phyloP scores from a whole-genome alignment of 2,113 vertebrate species.

The Tympanuchus pallidicinctus region DNA sequence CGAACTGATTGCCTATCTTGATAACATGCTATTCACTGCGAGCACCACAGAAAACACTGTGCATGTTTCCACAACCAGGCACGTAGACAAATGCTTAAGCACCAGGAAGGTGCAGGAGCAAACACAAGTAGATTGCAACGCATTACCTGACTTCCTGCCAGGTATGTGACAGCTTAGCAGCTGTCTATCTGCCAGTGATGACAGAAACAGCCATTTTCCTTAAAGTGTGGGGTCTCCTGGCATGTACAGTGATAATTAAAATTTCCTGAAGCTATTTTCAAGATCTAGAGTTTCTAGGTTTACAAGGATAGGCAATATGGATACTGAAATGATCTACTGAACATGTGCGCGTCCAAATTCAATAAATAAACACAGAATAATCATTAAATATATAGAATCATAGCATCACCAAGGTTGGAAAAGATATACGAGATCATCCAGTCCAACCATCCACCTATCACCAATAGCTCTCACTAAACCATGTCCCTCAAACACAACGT shows the following conservation, averaged over 20 bases:
- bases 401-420: too few species aligned
- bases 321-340: neutral
- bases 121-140: neutral
- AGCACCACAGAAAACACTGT: rapidly evolving
- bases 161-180: neutral
- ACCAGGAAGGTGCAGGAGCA: neutral
- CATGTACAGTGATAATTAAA: neutral
- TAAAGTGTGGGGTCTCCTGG: neutral
- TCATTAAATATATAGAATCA: neutral
- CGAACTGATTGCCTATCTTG: neutral
- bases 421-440: too few species aligned
- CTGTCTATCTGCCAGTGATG: neutral
- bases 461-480: too few species aligned
- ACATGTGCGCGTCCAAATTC: neutral
- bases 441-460: too few species aligned
- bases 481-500: too few species aligned
- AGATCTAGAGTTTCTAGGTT: neutral
- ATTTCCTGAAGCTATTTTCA: neutral
- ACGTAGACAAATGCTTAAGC: rapidly evolving
- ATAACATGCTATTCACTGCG: neutral
- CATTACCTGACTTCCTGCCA: neutral
- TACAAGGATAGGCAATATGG: neutral
- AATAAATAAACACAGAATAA: neutral
- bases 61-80: neutral
- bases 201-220: neutral